Conservation (phyloP, 2,888 invertebrate genomes). For the Pristionchus maxplancki region DNA sequence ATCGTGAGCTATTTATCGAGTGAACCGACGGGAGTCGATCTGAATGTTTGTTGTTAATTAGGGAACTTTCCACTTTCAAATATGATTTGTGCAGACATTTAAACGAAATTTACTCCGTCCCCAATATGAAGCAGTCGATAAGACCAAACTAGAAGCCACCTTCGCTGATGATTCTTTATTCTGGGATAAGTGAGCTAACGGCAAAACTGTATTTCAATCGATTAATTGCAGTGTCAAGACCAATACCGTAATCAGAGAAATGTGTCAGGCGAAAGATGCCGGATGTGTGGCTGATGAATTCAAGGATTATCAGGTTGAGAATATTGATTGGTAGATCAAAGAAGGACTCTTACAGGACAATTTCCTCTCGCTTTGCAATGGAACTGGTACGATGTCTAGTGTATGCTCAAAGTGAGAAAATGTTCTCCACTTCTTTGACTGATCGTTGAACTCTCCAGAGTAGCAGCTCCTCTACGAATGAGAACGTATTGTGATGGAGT, state of each 20-base stretch:
- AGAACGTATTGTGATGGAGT: constrained; percentile 73
- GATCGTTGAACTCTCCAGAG: constrained; percentile 27
- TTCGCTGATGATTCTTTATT: not conserved
- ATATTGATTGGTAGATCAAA: constrained; percentile 4
- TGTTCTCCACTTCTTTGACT: not conserved
- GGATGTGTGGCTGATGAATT: constrained; percentile 12
- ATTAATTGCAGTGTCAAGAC: not conserved
- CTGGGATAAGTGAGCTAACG: not conserved
- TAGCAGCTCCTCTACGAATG: constrained; percentile 67
- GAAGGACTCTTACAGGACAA: not conserved
- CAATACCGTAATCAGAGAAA: constrained; percentile 29
- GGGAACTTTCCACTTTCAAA: not conserved
- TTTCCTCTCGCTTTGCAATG: constrained; percentile 22
- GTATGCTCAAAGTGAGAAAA: constrained; percentile 1
- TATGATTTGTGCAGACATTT: constrained; percentile 9
- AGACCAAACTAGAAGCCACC: not conserved
- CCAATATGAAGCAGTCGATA: not conserved
- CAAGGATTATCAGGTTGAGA: constrained; percentile 22
- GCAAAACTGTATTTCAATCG: not conserved
- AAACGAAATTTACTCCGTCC: constrained; percentile 20
- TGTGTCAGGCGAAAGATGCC: constrained; percentile 29
- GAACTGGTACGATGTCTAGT: not conserved
- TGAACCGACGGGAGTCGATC: constrained; percentile 19
- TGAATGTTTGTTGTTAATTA: too few species aligned
- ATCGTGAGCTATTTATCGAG: constrained; percentile 11